Evolutionary conservation across 2,113 vertebrate species (phyloP), one percentile per base, ranked within the genome.

Genomic region (Arvicanthis niloticus): DNA sequence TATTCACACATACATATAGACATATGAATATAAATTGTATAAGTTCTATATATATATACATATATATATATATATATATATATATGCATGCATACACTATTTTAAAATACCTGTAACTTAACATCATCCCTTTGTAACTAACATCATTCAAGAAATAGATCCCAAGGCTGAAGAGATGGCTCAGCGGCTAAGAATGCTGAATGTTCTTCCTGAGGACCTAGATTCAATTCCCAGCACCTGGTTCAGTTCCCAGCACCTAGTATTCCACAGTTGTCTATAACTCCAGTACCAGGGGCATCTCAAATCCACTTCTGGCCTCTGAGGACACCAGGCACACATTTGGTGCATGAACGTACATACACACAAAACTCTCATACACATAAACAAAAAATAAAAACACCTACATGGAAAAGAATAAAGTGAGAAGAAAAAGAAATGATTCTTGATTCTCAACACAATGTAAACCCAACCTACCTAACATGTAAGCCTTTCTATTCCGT

Each of bases 101-200:
- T 68, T 78, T 62, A 67, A 97, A 94, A 89, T 89, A 58, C 10
- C 19, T 94, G 5, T 76, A 95, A 87, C n/a, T 96, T 94, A 67
- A 58, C 56, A 92, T 91, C 24, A 87, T 93, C 22, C 26, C 53
- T 84, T 84, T 60, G 81, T 16, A 62, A 84, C 56, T 84, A 84
- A 62, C 24, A 58, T 40, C 11, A 29, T 62, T 62, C 56, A 42
- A 84, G 56, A 84, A 82, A 62, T 26, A 84, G 24, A 62, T 62
- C n/a, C 56, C 7, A 29, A 56, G n/a, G n/a, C n/a, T 62, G 81
- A 24, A 84, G 56, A 84, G 81, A 62, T 29, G 56, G n/a, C n/a
- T 84, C 80, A 42, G 56, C 16, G n/a, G 56, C 42, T 84, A 84
- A 62, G 80, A 42, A 10, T n/a, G 8, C 22, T 62, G 37, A 22